These are phyloP conservation scores for Brachyopa scutellaris DNA, from an alignment of 2,888 invertebrate genomes.

Conservation along the genomic window DNA sequence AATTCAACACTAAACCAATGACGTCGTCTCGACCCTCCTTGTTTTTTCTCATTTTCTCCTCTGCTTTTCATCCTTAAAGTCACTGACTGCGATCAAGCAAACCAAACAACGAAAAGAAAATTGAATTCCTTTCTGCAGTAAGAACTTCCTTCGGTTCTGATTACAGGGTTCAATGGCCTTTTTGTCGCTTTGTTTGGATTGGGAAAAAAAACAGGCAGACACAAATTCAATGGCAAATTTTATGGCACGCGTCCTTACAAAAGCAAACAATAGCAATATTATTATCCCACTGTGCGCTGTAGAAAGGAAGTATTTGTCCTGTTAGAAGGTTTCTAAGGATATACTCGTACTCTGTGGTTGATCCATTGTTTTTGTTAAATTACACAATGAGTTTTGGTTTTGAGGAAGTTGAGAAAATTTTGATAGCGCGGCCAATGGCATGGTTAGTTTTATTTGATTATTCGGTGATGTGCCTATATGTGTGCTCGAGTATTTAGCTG, in stretches of 20 bases:
- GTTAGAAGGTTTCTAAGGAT: neutral
- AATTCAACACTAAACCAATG: conserved; percentile 29
- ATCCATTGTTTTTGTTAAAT: conserved; percentile 5
- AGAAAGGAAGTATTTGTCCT: neutral
- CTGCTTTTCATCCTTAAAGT: neutral
- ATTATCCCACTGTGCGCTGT: neutral
- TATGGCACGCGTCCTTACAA: conserved; percentile 58
- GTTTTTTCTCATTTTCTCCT: neutral
- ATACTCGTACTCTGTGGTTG: neutral
- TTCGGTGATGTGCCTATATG: too few species aligned
- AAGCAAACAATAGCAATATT: conserved; percentile 47
- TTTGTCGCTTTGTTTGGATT: conserved; percentile 1
- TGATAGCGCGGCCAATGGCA: too few species aligned
- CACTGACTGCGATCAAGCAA: conserved; percentile 31
- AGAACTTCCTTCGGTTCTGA: conserved; percentile 5
- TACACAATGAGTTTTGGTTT: neutral
- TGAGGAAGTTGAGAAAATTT: too few species aligned
- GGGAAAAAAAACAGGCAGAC: conserved; percentile 41
- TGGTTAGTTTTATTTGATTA: too few species aligned
- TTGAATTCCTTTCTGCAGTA: conserved; percentile 5
- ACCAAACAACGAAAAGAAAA: conserved; percentile 12
- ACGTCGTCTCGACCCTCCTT: conserved; percentile 25
- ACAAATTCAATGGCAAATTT: conserved; percentile 59
- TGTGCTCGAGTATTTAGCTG: too few species aligned
- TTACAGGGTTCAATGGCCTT: conserved; percentile 37